Conservation (phyloP, 2,113 vertebrate genomes). For the Myotis brandtii region DNA sequence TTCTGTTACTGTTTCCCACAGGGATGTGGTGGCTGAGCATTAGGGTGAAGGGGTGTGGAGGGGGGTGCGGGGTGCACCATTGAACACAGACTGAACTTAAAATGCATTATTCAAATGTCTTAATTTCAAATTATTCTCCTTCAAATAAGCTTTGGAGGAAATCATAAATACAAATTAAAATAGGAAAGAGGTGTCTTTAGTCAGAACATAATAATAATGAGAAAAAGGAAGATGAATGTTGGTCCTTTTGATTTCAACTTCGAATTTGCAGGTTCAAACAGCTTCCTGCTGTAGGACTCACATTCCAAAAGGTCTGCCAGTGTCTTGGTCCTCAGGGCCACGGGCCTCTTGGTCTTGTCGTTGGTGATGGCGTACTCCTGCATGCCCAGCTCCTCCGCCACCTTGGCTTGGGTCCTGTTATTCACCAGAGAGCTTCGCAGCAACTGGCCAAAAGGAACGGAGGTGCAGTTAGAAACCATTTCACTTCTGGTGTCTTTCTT, state of each 20-base stretch:
- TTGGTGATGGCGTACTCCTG: conserved; percentile 99
- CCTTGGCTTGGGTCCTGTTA: conserved; percentile 98
- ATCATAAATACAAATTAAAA: conserved; percentile 34
- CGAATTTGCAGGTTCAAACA: neutral
- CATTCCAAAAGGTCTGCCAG: conserved; percentile 97
- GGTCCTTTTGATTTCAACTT: neutral
- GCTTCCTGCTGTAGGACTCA: conserved; percentile 82
- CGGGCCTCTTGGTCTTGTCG: conserved; percentile 97
- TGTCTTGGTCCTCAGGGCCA: conserved; percentile 96
- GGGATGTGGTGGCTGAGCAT: neutral
- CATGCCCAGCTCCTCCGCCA: conserved; percentile 98
- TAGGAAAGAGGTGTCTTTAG: neutral
- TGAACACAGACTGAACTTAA: neutral
- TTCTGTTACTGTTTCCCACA: neutral
- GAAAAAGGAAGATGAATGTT: neutral
- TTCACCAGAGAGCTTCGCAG: conserved; percentile 98
- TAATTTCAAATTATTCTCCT: conserved; percentile 10
- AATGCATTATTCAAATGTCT: neutral
- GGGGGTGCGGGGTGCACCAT: neutral
- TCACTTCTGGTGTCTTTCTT: neutral
- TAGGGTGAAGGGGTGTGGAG: neutral
- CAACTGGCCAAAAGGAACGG: conserved; percentile 86
- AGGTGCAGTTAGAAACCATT: neutral
- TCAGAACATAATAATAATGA: neutral
- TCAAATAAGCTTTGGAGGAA: conserved; percentile 10